Evolutionary conservation across 1,140 invertebrate species (phyloP), one percentile per base, ranked within the genome.

Genomic region (Pteromalus puparum): DNA sequence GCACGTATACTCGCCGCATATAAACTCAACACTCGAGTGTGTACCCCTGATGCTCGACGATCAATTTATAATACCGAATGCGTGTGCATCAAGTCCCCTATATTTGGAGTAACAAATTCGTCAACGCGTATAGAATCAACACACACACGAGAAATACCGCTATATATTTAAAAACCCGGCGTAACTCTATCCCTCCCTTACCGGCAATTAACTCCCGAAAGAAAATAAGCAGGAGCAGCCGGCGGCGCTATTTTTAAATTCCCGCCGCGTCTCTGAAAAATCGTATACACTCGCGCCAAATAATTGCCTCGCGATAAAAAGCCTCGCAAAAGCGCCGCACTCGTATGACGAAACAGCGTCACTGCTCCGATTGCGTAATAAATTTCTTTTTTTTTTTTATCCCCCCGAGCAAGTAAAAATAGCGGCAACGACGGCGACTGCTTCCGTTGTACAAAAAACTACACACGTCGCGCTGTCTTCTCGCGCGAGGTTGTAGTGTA

Each of bases 251-350:
- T 78, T 78, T 78, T 78, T 78, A 30, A 67, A 61, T 61, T 21
- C 21, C 18, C 18, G 15, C 2, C 72, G 21, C 21, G 18, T 6
- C 21, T 74, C 72, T 21, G 68, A 28, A 74, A 74, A 74, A 74
- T 30, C 72, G 30, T n/a, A n/a, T 18, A n/a, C 34, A n/a, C 21
- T n/a, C 24, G 34, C 26, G n/a, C 15, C 65, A 78, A 83, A 78
- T 83, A 78, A 83, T 78, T 78, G 75, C 65, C 24, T 72, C 75
- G 26, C 65, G 21, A 72, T 67, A 83, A 83, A 78, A 81, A 72
- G 67, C 13, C 42, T 77, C 34, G 65, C 34, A 53, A 78, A 78
- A 72, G 75, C 9, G 21, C 82, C 73, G 74, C 73, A 61, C 28
- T 28, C 9, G 12, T 9, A 21, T 9, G 53, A 67, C 26, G 18